Conservation (phyloP, 92 coral and sea anemone species). For the Zoanthus sociatus region DNA sequence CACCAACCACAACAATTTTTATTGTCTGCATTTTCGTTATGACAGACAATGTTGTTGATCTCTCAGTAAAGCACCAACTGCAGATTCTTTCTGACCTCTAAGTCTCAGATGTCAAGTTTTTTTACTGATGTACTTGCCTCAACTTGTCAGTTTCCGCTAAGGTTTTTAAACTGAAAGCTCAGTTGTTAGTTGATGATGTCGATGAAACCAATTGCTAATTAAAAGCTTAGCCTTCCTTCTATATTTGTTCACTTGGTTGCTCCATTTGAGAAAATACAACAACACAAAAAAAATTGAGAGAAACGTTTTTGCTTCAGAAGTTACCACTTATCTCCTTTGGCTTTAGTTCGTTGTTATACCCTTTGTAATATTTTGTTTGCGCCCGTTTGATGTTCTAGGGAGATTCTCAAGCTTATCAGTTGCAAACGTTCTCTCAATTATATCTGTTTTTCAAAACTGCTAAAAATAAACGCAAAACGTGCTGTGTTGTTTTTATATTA, state of each 20-base stretch:
- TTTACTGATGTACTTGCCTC: background rate
- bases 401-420: background rate
- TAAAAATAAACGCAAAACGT: background rate
- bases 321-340: too few species aligned
- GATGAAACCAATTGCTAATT: background rate
- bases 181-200: background rate
- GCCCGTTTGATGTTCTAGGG: background rate
- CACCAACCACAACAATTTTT: conserved; percentile 87
- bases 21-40: conserved; percentile 55
- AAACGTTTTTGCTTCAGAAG: background rate
- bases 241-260: background rate
- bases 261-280: background rate
- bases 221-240: background rate
- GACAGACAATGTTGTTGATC: background rate
- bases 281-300: background rate
- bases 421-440: background rate
- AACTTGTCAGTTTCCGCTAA: background rate
- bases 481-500: background rate
- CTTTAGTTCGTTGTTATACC: too few species aligned
- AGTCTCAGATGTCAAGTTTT: background rate
- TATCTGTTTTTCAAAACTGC: background rate
- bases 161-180: background rate
- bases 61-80: background rate
- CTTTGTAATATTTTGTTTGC: too few species aligned
- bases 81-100: background rate